These are phyloP conservation scores for Agonopterix heracliana DNA, from an alignment of 2,888 invertebrate genomes.

Conservation along the genomic window DNA sequence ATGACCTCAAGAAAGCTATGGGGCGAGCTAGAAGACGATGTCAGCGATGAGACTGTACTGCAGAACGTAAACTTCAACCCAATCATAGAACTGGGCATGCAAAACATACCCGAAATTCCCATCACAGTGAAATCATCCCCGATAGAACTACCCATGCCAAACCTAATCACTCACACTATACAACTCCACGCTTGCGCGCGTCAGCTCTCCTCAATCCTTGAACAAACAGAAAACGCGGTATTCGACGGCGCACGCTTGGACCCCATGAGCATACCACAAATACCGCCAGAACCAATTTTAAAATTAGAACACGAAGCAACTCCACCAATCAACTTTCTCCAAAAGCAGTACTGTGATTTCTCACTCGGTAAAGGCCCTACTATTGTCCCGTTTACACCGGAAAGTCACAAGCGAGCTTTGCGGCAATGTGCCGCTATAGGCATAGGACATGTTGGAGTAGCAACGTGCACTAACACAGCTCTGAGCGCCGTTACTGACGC, in stretches of 20 bases:
- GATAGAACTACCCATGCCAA: conserved; percentile 59
- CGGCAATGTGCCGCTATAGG: conserved; percentile 64
- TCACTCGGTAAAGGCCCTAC: conserved; percentile 59
- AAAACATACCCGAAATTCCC: conserved; percentile 68
- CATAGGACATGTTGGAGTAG: conserved; percentile 58
- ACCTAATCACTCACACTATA: conserved; percentile 66
- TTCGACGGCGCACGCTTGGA: conserved; percentile 52
- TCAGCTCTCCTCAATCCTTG: conserved; percentile 51
- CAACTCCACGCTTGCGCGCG: conserved; percentile 55
- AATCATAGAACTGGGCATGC: conserved; percentile 69
- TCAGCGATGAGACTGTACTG: conserved; percentile 45
- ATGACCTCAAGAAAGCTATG: conserved; percentile 53
- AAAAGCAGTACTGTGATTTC: conserved; percentile 63
- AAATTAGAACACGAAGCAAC: conserved; percentile 47
- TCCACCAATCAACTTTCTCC: conserved; percentile 57
- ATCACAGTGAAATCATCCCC: conserved; percentile 64
- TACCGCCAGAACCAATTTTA: conserved; percentile 49
- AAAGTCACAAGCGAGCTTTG: conserved; percentile 62
- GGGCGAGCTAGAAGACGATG: conserved; percentile 62
- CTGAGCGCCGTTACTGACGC: conserved; percentile 55
- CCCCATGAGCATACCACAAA: conserved; percentile 44
- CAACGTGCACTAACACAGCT: conserved; percentile 56
- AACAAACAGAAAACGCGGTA: conserved; percentile 50
- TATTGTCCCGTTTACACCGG: conserved; percentile 60
- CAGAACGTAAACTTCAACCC: conserved; percentile 69